Conservation (phyloP, 1,140 invertebrate species). For the Meloidogyne hapla region DNA sequence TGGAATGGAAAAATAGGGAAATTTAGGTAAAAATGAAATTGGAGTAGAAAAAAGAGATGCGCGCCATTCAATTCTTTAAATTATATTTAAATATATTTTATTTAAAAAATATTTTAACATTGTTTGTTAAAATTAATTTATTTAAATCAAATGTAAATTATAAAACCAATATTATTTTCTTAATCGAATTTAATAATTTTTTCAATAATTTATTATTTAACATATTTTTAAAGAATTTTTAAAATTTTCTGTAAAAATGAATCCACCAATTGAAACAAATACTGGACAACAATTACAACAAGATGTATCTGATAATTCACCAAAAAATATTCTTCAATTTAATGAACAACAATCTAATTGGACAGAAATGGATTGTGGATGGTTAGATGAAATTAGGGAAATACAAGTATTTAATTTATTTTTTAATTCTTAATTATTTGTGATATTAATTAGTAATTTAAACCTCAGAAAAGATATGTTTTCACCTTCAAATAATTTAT, state of each 20-base stretch:
- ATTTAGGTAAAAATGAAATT: slow-evolving; percentile 3
- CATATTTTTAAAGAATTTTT: background rate
- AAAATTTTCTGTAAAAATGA: background rate
- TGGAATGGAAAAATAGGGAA: background rate
- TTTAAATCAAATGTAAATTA: too few relatives aligned
- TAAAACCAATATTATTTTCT: too few relatives aligned
- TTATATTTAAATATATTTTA: too few relatives aligned
- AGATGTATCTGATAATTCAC: background rate
- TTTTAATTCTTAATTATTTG: slow-evolving; percentile 11
- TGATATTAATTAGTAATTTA: too few relatives aligned
- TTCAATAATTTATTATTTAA: too few relatives aligned
- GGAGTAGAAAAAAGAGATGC: background rate
- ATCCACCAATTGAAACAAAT: background rate
- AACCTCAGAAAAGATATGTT: too few relatives aligned
- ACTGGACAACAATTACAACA: background rate
- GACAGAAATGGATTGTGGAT: slow-evolving; percentile 42
- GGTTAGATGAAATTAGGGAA: slow-evolving; percentile 40
- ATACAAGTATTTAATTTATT: slow-evolving; percentile 25
- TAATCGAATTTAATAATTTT: too few relatives aligned
- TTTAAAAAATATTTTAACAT: too few relatives aligned
- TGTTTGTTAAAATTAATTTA: too few relatives aligned
- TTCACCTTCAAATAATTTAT: too few relatives aligned
- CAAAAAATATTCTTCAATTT: background rate
- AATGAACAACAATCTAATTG: slow-evolving; percentile 28
- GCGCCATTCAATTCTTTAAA: background rate